Evolutionary conservation across 2,797 vertebrate genomes (phyloP).

Genomic region (Lagorchestes hirsutus): DNA sequence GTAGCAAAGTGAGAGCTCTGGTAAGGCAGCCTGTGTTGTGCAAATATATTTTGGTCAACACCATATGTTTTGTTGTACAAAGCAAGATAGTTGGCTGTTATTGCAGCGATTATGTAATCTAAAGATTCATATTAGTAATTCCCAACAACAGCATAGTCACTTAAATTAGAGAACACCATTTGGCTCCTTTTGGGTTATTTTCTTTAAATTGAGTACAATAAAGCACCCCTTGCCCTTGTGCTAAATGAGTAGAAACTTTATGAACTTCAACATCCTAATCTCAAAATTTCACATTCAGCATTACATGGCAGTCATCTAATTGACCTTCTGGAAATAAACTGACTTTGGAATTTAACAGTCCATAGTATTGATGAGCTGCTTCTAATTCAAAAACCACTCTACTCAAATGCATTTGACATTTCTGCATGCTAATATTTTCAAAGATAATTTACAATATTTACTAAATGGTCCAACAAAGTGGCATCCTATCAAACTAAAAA

Average conservation of each 20-base stretch:
- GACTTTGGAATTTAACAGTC: background rate
- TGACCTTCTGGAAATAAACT: slow-evolving; percentile 5
- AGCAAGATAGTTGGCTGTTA: background rate
- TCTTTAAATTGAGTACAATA: background rate
- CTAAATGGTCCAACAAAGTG: slow-evolving; percentile 64
- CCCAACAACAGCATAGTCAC: background rate
- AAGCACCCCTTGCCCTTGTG: too few relatives aligned
- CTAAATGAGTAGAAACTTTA: slow-evolving; percentile 12
- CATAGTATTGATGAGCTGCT: slow-evolving; percentile 25
- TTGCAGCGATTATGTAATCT: background rate
- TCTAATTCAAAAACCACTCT: slow-evolving; percentile 42
- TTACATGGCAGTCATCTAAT: background rate
- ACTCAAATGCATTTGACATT: slow-evolving; percentile 42
- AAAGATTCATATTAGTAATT: background rate
- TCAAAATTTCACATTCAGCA: slow-evolving; percentile 11
- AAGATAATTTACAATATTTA: slow-evolving; percentile 54
- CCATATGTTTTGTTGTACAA: background rate
- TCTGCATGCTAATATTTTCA: slow-evolving; percentile 55
- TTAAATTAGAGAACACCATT: background rate
- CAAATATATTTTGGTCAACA: slow-evolving; percentile 16
- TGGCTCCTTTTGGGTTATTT: background rate
- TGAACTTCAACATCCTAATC: slow-evolving; percentile 31
- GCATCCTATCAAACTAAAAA: slow-evolving; percentile 60
- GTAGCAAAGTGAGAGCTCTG: slow-evolving; percentile 14
- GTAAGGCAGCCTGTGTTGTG: slow-evolving; percentile 16